Conservation (phyloP, 2,113 vertebrate genomes). For the Periophthalmus modestus region DNA sequence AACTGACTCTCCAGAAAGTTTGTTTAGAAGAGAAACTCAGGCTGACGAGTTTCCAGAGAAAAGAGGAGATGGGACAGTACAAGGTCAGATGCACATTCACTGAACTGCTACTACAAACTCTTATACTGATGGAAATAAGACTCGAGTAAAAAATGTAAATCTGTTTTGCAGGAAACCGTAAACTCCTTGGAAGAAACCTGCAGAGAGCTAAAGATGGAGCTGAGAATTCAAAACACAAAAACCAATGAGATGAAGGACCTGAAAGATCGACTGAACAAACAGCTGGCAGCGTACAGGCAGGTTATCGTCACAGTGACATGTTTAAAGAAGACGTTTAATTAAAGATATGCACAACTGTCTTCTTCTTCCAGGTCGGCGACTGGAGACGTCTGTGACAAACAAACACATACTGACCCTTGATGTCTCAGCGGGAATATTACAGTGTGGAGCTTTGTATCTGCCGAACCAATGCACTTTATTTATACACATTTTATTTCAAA, state of each 20-base stretch:
- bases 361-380: slow-evolving; percentile 45
- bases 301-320: neutral
- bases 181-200: slow-evolving; percentile 85
- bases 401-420: slow-evolving; percentile 13
- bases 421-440: neutral
- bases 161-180: slow-evolving; percentile 80
- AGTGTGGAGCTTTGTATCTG: slow-evolving; percentile 3
- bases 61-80: slow-evolving; percentile 84
- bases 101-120: neutral
- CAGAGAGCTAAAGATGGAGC: slow-evolving; percentile 82
- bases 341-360: neutral
- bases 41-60: slow-evolving; percentile 80
- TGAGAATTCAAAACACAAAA: slow-evolving; percentile 87
- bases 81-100: slow-evolving; percentile 71
- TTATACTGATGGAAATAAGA: no score
- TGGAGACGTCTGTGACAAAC: slow-evolving; percentile 29
- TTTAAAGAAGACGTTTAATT: neutral
- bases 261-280: slow-evolving; percentile 78
- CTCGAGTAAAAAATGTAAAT: neutral
- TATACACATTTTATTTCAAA: slow-evolving; percentile 3
- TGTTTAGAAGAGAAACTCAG: slow-evolving; percentile 86
- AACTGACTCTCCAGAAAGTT: slow-evolving; percentile 80
- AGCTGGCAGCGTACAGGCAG: slow-evolving; percentile 86
- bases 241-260: slow-evolving; percentile 85
- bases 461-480: slow-evolving; percentile 34